These are phyloP conservation scores for Ochlodes sylvanus DNA, from an alignment of 2,888 invertebrate genomes.

Conservation along the genomic window DNA sequence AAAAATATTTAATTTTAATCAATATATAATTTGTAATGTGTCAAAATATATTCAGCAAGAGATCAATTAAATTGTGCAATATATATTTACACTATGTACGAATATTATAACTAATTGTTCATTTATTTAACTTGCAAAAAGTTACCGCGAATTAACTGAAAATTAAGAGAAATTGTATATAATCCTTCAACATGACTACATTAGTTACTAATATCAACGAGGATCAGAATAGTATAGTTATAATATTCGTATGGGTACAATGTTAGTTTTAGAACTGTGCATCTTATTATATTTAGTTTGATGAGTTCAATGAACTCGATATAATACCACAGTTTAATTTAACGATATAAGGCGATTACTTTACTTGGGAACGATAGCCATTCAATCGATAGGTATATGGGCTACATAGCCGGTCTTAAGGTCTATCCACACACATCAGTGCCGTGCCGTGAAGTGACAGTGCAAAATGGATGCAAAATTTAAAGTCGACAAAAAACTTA, in stretches of 20 bases:
- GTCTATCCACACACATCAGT: too few relatives aligned
- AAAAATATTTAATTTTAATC: slow-evolving; percentile 12
- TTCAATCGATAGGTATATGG: too few relatives aligned
- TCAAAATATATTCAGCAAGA: slow-evolving; percentile 5
- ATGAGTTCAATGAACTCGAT: slow-evolving; percentile 6
- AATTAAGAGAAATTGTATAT: too few relatives aligned
- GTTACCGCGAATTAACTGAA: too few relatives aligned
- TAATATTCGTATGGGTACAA: neutral
- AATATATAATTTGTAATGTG: slow-evolving; percentile 3
- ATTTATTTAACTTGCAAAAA: too few relatives aligned
- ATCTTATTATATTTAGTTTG: neutral
- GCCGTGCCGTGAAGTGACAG: too few relatives aligned
- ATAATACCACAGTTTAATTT: neutral
- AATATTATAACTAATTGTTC: neutral
- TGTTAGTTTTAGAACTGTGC: neutral
- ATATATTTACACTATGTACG: neutral
- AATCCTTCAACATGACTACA: neutral
- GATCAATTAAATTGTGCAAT: slow-evolving; percentile 16
- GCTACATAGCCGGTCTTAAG: too few relatives aligned
- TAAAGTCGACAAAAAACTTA: too few relatives aligned
- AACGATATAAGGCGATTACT: too few relatives aligned
- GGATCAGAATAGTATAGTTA: neutral
- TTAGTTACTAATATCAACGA: neutral
- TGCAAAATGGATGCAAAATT: too few relatives aligned
- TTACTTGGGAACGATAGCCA: too few relatives aligned